These are phyloP conservation scores for Acanthochromis polyacanthus DNA, from an alignment of 2,113 vertebrate species.

Conservation along the genomic window DNA sequence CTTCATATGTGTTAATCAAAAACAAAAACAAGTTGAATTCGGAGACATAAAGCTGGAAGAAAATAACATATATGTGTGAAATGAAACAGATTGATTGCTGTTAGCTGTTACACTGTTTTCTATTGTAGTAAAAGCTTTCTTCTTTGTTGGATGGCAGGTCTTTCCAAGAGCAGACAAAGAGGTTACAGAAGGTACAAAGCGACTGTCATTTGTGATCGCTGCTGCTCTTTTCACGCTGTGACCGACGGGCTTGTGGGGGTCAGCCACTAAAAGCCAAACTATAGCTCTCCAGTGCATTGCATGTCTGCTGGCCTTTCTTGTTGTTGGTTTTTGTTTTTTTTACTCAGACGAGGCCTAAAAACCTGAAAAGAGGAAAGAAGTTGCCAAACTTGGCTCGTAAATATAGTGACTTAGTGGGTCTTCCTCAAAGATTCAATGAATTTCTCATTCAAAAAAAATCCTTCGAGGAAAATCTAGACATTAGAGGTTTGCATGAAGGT, in stretches of 20 bases:
- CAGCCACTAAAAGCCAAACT: conserved; percentile 51
- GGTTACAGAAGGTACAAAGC: conserved; percentile 34
- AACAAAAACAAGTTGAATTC: background rate
- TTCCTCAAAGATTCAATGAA: too few species aligned
- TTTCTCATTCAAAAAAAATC: too few species aligned
- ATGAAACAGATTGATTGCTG: background rate
- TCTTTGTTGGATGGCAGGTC: conserved; percentile 23
- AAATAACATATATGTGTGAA: background rate
- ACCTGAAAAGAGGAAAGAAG: conserved; percentile 17
- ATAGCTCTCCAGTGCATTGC: conserved; percentile 21
- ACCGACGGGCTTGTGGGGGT: conserved; percentile 32
- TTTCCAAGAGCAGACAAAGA: conserved; percentile 59
- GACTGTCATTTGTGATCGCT: conserved; percentile 17
- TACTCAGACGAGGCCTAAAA: background rate
- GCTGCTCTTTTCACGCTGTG: conserved; percentile 59
- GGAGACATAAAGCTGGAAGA: background rate
- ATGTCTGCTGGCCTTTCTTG: conserved; percentile 59
- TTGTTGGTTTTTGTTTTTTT: background rate
- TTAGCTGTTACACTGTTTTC: background rate
- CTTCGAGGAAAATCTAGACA: too few species aligned
- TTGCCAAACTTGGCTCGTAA: too few species aligned
- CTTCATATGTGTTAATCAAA: conserved; percentile 10
- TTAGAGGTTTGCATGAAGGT: too few species aligned
- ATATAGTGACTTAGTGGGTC: too few species aligned
- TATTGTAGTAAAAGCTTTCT: background rate